phyloP scores from a whole-genome alignment of 1,140 invertebrate species.

The Drosophila arawakana region DNA sequence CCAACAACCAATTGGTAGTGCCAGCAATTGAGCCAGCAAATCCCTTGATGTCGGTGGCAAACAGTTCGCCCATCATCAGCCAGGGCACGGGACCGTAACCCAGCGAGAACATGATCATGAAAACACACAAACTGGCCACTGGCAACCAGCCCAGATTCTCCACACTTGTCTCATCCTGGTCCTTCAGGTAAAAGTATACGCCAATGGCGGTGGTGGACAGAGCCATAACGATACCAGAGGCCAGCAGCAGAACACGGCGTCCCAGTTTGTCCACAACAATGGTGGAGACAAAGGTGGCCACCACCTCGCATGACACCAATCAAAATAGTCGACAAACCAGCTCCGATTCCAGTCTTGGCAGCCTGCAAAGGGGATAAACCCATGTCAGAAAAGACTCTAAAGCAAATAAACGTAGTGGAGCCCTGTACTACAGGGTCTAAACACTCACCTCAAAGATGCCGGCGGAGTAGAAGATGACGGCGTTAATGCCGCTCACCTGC shows the following conservation, averaged over 20 bases:
- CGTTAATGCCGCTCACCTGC: slow-evolving; percentile 94
- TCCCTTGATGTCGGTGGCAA: slow-evolving; percentile 90
- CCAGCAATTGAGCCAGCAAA: slow-evolving; percentile 90
- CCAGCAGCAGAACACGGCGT: slow-evolving; percentile 88
- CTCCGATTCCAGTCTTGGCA: slow-evolving; percentile 86
- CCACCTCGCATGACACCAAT: slow-evolving; percentile 92
- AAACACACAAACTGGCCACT: slow-evolving; percentile 89
- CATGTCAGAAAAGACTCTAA: neutral
- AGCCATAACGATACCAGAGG: slow-evolving; percentile 88
- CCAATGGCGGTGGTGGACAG: slow-evolving; percentile 87
- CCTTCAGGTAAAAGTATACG: slow-evolving; percentile 88
- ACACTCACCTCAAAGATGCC: slow-evolving; percentile 87
- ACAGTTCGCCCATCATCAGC: slow-evolving; percentile 91
- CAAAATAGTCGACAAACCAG: slow-evolving; percentile 88
- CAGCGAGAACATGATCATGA: slow-evolving; percentile 91
- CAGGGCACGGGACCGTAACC: slow-evolving; percentile 93
- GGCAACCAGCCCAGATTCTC: slow-evolving; percentile 89
- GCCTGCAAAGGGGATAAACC: slow-evolving; percentile 58
- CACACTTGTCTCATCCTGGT: slow-evolving; percentile 84
- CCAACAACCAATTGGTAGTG: slow-evolving; percentile 91
- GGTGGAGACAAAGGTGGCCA: slow-evolving; percentile 89
- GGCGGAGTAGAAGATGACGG: slow-evolving; percentile 92
- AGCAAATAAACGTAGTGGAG: too few species aligned
- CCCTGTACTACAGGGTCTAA: neutral
- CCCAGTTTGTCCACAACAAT: slow-evolving; percentile 92